phyloP scores from a whole-genome alignment of 2,797 vertebrate species.

The Psittacula derbiana region DNA sequence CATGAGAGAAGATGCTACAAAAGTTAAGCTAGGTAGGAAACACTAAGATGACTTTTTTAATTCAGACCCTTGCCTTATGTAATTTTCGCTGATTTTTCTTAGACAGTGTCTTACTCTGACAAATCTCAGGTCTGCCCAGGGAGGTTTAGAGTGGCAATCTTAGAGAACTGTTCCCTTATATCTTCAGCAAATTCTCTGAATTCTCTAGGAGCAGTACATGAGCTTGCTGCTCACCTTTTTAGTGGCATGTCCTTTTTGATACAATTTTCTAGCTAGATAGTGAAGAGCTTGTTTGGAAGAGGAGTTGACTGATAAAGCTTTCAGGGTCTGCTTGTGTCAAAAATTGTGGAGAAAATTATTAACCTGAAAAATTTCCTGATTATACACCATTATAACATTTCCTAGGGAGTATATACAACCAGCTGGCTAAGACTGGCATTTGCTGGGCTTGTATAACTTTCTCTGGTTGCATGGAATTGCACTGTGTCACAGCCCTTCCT shows the following conservation, averaged over 20 bases:
- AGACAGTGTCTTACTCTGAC: not conserved
- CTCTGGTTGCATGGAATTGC: not conserved
- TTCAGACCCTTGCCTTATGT: not conserved
- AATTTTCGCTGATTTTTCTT: not conserved
- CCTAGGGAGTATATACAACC: not conserved
- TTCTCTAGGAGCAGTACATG: not conserved
- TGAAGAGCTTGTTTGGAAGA: not conserved
- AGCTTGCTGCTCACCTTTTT: not conserved
- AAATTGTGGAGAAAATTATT: not conserved
- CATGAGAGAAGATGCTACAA: not conserved
- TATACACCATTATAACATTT: not conserved
- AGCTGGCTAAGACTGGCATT: not conserved
- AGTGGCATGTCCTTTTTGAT: not conserved
- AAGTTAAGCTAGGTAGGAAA: not conserved
- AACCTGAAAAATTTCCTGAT: not conserved
- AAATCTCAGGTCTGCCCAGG: not conserved
- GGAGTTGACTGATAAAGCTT: not conserved
- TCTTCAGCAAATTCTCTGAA: not conserved
- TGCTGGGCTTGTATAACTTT: not conserved
- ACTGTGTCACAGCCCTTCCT: not conserved
- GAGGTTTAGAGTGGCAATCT: not conserved
- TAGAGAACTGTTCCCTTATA: not conserved
- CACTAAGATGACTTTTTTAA: not conserved
- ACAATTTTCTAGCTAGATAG: not conserved
- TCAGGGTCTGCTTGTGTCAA: not conserved